These are phyloP conservation scores for Lamproptera curius DNA, from an alignment of 2,888 invertebrate genomes.

Conservation along the genomic window DNA sequence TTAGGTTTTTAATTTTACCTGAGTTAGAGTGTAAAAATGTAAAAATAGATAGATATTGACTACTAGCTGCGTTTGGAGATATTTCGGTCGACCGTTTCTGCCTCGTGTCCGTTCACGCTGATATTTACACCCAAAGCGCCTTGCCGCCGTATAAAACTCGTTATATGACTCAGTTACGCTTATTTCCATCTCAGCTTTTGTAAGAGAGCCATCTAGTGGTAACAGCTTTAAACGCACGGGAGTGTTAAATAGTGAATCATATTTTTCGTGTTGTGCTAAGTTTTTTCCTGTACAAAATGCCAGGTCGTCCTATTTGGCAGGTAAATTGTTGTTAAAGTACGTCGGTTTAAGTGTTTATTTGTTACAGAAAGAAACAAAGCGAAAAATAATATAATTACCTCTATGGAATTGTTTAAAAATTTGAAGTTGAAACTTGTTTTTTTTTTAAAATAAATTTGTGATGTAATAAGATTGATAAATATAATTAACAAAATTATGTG, in stretches of 20 bases:
- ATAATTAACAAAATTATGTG: no score
- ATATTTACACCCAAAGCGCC: slow-evolving; percentile 60
- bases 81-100: slow-evolving; percentile 69
- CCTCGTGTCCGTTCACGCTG: slow-evolving; percentile 65
- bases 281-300: slow-evolving; percentile 72
- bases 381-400: no score
- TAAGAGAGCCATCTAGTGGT: slow-evolving; percentile 74
- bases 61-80: slow-evolving; percentile 57
- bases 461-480: no score
- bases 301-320: slow-evolving; percentile 88
- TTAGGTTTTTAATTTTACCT: no score
- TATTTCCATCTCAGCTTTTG: slow-evolving; percentile 73
- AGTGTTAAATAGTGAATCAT: slow-evolving; percentile 43
- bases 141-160: slow-evolving; percentile 73
- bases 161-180: slow-evolving; percentile 66
- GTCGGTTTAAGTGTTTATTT: neutral
- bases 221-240: slow-evolving; percentile 48
- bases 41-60: slow-evolving; percentile 43
- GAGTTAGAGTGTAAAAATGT: no score
- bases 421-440: no score
- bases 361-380: slow-evolving; percentile 2
- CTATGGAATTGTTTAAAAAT: no score
- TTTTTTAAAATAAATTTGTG: no score
- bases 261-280: slow-evolving; percentile 42
- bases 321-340: slow-evolving; percentile 60